Evolutionary conservation across 2,113 vertebrate species (phyloP), one percentile per base, ranked within the genome.

Genomic region (Pleuronectes platessa): DNA sequence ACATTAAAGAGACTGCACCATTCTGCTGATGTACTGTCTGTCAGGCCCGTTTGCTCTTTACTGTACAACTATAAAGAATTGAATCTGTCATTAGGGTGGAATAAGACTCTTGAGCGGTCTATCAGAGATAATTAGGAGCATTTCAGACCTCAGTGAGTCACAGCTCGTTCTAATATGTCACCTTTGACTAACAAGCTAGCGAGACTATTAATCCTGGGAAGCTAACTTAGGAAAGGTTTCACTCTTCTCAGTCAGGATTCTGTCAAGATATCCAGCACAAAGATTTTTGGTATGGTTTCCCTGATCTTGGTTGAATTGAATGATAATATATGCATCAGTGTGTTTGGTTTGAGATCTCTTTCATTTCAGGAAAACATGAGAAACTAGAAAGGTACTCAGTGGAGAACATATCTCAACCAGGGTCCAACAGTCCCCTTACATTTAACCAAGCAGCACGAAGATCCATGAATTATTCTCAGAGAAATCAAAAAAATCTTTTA

Each of bases 1-100:
- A 61, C 53, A 70, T 82, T 75, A 61, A 60, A 74, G 51, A 56
- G 37, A 31, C 75, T 62, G 27, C 49, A 68, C 68, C 3, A 2
- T 68, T 71, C 63, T 65, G 59, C 35, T 78, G 61, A 82, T 78
- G 54, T 63, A 73, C 56, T 62, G 51, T 62, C 60, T 65, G 71
- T 79, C 66, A 53, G 37, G 59, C 9, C 45, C 51, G 27, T 49
- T 49, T 54, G 26, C 21, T 73, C 59, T 67, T 54, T 72, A 35
- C 27, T 35, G 62, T 56, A 23, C 17, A 47, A 47, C 2, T 26
- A 47, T 24, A 5, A 4, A 2, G 40, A 18, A 21, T 40, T 58
- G 26, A 20, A 76, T 69, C 49, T n/a, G 5, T 26, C 63, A 23
- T n/a, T 5, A 54, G 20, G 24, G 47, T 17, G 14, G 13, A 81